A percentile compares a stretch with the other conserved stretches of the same genome.
Evolutionary conservation across 30 jellyfish, hydroid and myxozoan species (phyloP).

Genomic region (Aurelia sp.): DNA sequence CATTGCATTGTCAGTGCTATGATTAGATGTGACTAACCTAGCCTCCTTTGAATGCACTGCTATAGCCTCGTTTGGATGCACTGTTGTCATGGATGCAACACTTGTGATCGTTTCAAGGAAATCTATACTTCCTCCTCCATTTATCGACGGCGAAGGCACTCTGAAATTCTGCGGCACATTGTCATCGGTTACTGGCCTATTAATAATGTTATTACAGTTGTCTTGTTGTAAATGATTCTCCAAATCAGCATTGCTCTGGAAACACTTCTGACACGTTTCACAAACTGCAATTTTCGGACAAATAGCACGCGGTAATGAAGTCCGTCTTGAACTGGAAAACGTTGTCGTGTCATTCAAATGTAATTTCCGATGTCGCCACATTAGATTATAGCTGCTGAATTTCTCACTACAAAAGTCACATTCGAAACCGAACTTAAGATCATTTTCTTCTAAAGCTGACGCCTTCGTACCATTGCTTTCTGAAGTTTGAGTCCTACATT

Average conservation of each 20-base stretch:
- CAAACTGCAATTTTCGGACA: conserved; percentile 61
- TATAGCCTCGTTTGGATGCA: neutral
- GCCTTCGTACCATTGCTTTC: conserved; percentile 11
- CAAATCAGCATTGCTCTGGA: conserved; percentile 34
- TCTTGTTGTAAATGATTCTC: conserved; percentile 35
- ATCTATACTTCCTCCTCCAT: neutral
- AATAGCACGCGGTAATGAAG: conserved; percentile 52
- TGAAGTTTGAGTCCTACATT: neutral
- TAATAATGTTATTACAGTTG: neutral
- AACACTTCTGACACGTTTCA: conserved; percentile 39
- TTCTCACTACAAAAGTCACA: conserved; percentile 69
- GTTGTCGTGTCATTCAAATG: conserved; percentile 56
- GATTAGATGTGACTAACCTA: neutral
- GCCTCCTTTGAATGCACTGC: neutral
- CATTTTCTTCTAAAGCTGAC: neutral
- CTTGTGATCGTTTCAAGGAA: too few relatives aligned
- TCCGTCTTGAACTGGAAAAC: conserved; percentile 9
- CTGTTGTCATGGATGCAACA: too few relatives aligned
- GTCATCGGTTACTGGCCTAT: neutral
- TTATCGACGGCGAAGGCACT: neutral
- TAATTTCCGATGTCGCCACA: conserved; percentile 70
- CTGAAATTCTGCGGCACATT: neutral
- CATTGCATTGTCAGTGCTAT: neutral
- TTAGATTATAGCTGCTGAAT: conserved; percentile 50
- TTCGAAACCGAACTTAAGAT: conserved; percentile 65